Evolutionary conservation across 2,113 vertebrate genomes (phyloP).

Genomic region (Dascyllus trimaculatus): DNA sequence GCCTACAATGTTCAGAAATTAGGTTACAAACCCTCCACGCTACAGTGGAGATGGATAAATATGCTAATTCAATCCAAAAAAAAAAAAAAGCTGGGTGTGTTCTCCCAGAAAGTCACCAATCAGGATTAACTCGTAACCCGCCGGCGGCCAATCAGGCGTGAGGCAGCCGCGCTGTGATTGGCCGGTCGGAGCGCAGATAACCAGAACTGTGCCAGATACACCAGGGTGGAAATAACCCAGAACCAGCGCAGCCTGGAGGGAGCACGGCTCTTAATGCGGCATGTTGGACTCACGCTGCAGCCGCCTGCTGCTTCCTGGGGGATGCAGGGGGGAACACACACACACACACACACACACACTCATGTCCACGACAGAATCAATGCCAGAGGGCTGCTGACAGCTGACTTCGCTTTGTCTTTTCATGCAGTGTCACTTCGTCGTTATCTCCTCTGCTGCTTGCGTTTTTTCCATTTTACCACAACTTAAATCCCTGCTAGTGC

Average conservation of each 20-base stretch:
- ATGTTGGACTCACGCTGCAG: slow-evolving; percentile 45
- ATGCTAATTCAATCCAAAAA: slow-evolving; percentile 55
- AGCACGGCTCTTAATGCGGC: slow-evolving; percentile 57
- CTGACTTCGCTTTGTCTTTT: neutral
- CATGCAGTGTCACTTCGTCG: too few species aligned
- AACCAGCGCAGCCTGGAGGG: slow-evolving; percentile 63
- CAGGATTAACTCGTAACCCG: slow-evolving; percentile 46
- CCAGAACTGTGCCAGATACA: slow-evolving; percentile 78
- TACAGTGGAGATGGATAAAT: slow-evolving; percentile 44
- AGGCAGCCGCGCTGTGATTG: slow-evolving; percentile 70
- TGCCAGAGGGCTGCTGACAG: slow-evolving; percentile 30
- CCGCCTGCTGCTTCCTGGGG: slow-evolving; percentile 28
- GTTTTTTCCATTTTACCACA: too few species aligned
- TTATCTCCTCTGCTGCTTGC: too few species aligned
- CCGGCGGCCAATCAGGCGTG: slow-evolving; percentile 71
- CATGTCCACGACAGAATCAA: slow-evolving; percentile 1
- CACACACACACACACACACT: slow-evolving; percentile 23
- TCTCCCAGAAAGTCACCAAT: slow-evolving; percentile 68
- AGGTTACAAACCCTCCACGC: slow-evolving; percentile 49
- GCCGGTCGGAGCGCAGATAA: slow-evolving; percentile 49
- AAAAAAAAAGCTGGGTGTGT: slow-evolving; percentile 27
- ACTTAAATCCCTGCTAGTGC: too few species aligned
- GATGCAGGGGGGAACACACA: slow-evolving; percentile 23
- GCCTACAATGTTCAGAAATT: slow-evolving; percentile 27
- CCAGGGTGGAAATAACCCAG: slow-evolving; percentile 70